Conservation (phyloP, 2,888 invertebrate species). For the Griposia aprilina region DNA sequence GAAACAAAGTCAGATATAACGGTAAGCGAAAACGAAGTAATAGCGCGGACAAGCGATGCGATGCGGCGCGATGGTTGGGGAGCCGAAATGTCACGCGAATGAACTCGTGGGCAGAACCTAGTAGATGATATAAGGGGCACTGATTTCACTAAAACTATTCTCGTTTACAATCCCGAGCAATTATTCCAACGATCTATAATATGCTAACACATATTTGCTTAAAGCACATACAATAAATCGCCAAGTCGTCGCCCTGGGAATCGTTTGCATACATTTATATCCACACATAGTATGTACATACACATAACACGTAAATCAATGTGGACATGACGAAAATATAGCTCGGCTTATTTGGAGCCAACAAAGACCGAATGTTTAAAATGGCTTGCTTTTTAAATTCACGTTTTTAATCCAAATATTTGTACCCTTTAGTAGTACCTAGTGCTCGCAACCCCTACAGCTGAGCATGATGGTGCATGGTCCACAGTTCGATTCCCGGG, state of each 20-base stretch:
- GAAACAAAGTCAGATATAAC: too few species aligned
- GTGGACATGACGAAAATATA: slow-evolving; percentile 35
- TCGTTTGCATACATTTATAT: neutral
- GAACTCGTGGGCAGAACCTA: too few species aligned
- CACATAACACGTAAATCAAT: slow-evolving; percentile 26
- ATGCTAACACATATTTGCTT: neutral
- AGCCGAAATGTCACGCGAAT: too few species aligned
- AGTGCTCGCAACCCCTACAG: too few species aligned
- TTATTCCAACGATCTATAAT: neutral
- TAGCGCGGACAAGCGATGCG: too few species aligned
- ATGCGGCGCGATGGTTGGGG: too few species aligned
- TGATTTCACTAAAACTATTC: neutral
- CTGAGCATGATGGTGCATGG: too few species aligned
- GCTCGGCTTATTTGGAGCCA: slow-evolving; percentile 17
- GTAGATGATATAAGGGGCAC: neutral
- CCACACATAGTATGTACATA: neutral
- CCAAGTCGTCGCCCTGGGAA: neutral
- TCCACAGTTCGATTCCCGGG: too few species aligned
- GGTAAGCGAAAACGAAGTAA: too few species aligned
- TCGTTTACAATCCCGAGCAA: neutral
- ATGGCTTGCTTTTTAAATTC: slow-evolving; percentile 21
- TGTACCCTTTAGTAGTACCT: neutral
- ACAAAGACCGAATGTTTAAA: slow-evolving; percentile 16
- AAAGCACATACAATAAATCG: neutral
- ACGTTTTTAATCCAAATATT: neutral